Evolutionary conservation across 1,140 invertebrate genomes (phyloP).

Genomic region (Caerostris extrusa): DNA sequence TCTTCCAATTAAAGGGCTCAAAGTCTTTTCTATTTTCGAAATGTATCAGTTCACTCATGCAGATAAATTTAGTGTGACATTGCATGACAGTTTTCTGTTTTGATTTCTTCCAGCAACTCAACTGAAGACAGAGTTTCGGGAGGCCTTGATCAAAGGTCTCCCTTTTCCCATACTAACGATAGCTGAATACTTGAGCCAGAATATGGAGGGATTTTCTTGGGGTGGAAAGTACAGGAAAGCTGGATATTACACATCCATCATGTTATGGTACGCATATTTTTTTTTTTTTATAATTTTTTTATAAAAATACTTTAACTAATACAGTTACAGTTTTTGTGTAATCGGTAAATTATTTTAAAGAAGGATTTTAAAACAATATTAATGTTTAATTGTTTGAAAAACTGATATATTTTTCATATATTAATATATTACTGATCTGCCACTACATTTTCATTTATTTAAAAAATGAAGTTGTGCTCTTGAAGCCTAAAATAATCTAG

Average conservation of each 20-base stretch:
- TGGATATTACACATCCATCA: slow-evolving; percentile 94
- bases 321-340: too few relatives aligned
- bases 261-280: slow-evolving; percentile 89
- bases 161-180: slow-evolving; percentile 97
- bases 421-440: too few relatives aligned
- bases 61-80: not conserved
- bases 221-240: slow-evolving; percentile 95
- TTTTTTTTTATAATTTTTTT: not conserved
- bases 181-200: slow-evolving; percentile 96
- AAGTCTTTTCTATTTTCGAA: not conserved
- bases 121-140: slow-evolving; percentile 70
- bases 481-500: too few relatives aligned
- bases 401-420: too few relatives aligned
- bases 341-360: too few relatives aligned
- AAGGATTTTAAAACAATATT: too few relatives aligned
- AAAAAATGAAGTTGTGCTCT: too few relatives aligned
- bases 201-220: slow-evolving; percentile 98
- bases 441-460: too few relatives aligned
- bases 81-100: not conserved
- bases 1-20: not conserved
- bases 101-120: slow-evolving; percentile 4
- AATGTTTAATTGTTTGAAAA: too few relatives aligned
- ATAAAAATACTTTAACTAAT: not conserved
- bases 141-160: slow-evolving; percentile 81
- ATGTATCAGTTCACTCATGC: not conserved